Percentiles rank a stretch among this genome's conserved stretches.
phyloP scores from a whole-genome alignment of 2,113 vertebrate species.

The Pterocles burchelli region DNA sequence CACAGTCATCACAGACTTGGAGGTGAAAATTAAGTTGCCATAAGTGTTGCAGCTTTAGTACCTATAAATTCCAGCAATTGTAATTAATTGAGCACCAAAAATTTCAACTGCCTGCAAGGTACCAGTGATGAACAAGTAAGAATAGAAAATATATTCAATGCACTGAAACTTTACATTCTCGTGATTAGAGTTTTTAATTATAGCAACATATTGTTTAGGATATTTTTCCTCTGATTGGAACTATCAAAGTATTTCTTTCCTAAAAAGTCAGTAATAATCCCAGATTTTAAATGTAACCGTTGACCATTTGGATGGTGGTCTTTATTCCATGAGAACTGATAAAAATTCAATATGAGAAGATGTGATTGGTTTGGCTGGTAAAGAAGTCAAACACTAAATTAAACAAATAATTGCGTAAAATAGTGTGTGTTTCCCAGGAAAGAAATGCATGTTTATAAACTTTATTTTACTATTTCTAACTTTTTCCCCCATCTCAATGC shows the following conservation, averaged over 20 bases:
- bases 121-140: background rate
- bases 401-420: background rate
- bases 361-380: background rate
- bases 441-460: background rate
- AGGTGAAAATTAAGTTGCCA: background rate
- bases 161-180: background rate
- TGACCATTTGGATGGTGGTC: background rate
- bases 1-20: background rate
- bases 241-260: background rate
- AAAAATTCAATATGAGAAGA: background rate
- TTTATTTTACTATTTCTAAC: background rate
- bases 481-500: background rate
- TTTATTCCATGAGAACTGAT: background rate
- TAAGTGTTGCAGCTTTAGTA: background rate
- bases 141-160: background rate
- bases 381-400: background rate
- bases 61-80: background rate
- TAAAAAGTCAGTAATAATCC: background rate
- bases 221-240: background rate
- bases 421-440: background rate
- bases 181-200: background rate
- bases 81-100: background rate
- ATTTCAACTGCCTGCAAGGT: background rate
- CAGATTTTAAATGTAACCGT: background rate
- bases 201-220: background rate